Conservation (phyloP, 1,140 invertebrate genomes). For the Polypedilum vanderplanki region DNA sequence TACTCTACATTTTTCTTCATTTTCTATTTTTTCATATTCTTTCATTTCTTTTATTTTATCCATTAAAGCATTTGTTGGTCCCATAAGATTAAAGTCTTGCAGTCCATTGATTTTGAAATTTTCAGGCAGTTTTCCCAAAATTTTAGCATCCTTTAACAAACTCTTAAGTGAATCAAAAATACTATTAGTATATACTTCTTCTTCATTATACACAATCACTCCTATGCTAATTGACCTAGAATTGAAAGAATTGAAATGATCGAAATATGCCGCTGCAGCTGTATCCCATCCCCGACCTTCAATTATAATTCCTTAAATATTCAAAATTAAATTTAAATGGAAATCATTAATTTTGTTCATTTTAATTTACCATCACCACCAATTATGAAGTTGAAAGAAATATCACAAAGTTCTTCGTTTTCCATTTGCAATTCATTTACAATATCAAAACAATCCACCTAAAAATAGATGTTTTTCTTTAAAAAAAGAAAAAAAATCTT, state of each 20-base stretch:
- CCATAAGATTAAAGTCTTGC: neutral
- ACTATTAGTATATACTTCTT: neutral
- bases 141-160: neutral
- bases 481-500: too few species aligned
- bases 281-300: constrained; percentile 56
- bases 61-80: neutral
- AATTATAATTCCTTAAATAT: constrained; percentile 53
- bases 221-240: constrained; percentile 48
- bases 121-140: neutral
- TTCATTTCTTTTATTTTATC: neutral
- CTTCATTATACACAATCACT: constrained; percentile 49
- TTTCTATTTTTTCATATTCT: neutral
- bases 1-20: too few species aligned
- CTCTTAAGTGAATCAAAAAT: neutral
- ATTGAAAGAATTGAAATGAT: constrained; percentile 45
- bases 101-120: neutral
- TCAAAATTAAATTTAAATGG: neutral
- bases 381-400: neutral
- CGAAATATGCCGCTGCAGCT: constrained; percentile 54
- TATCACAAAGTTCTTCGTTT: too few species aligned
- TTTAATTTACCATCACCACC: neutral
- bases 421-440: too few species aligned
- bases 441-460: neutral
- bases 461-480: neutral
- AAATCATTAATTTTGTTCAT: neutral